Percentiles rank a stretch among this genome's conserved stretches.
These are phyloP conservation scores for Drosophila guanche DNA, from an alignment of 1,140 invertebrate genomes.

Conservation along the genomic window DNA sequence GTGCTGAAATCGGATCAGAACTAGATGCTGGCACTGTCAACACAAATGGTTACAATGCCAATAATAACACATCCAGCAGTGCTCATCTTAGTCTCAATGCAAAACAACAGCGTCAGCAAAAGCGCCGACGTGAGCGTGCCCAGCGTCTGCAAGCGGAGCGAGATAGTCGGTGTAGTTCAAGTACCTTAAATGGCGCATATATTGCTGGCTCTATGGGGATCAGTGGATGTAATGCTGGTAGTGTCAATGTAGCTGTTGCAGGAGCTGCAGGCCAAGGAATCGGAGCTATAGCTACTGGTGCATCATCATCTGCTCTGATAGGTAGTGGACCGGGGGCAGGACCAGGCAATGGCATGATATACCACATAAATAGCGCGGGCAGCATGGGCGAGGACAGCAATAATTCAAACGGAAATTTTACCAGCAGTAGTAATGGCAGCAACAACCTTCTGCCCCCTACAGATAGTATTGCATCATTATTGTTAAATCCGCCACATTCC, in stretches of 20 bases:
- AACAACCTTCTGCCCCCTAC: conserved; percentile 78
- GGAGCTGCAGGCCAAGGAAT: conserved; percentile 10
- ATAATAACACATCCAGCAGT: conserved; percentile 41
- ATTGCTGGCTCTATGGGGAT: conserved; percentile 47
- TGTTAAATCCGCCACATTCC: conserved; percentile 80
- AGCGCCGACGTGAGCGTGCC: conserved; percentile 92
- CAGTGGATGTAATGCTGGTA: conserved; percentile 72
- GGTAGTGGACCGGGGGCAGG: conserved; percentile 82
- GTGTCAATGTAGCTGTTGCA: conserved; percentile 83
- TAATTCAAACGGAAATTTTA: conserved; percentile 81
- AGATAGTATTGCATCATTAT: conserved; percentile 77
- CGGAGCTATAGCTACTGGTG: conserved; percentile 7
- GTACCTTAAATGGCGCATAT: conserved; percentile 43
- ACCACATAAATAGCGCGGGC: conserved; percentile 76
- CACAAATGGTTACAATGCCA: conserved; percentile 50
- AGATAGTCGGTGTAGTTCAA: conserved; percentile 74
- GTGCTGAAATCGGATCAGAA: conserved; percentile 23
- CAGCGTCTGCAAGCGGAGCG: conserved; percentile 93
- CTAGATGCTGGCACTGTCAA: conserved; percentile 12
- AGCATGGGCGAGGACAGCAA: conserved; percentile 82
- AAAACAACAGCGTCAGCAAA: conserved; percentile 91
- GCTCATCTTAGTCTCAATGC: conserved; percentile 70
- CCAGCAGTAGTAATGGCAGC: conserved; percentile 77
- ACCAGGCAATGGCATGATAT: conserved; percentile 62
- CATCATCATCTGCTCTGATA: conserved; percentile 82